A percentile compares a stretch with the other conserved stretches of the same genome.
These are phyloP conservation scores for Ips typographus DNA, from an alignment of 1,140 invertebrate species.

Conservation along the genomic window DNA sequence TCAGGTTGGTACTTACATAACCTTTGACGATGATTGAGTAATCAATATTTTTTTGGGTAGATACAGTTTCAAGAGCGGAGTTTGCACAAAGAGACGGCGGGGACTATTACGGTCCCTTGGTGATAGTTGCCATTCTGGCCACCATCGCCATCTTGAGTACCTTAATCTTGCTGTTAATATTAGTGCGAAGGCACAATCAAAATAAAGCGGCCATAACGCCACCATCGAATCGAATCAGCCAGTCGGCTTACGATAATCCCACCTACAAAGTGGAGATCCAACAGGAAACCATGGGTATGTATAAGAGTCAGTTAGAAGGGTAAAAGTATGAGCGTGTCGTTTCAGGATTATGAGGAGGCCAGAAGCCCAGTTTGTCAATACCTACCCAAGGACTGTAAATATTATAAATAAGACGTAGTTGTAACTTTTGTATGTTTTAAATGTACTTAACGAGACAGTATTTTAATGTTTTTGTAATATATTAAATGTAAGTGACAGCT, in stretches of 20 bases:
- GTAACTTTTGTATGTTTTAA: conserved; percentile 15
- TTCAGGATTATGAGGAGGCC: not conserved
- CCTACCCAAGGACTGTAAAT: not conserved
- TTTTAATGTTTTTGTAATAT: not conserved
- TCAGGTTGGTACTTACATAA: conserved; percentile 43
- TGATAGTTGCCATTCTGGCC: conserved; percentile 83
- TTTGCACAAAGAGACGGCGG: conserved; percentile 56
- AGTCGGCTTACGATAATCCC: conserved; percentile 88
- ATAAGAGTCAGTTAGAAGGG: not conserved
- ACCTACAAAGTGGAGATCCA: conserved; percentile 92
- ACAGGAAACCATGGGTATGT: conserved; percentile 83
- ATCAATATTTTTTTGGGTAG: conserved; percentile 47
- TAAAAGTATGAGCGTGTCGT: not conserved
- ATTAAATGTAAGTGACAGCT: no score
- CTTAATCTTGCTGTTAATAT: conserved; percentile 74
- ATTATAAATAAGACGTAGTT: conserved; percentile 1
- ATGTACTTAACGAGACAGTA: conserved; percentile 26
- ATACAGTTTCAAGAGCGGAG: conserved; percentile 63
- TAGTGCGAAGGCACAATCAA: conserved; percentile 72
- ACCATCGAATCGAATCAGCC: conserved; percentile 67
- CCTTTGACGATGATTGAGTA: not conserved
- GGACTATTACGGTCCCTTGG: conserved; percentile 83
- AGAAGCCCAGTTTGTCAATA: not conserved
- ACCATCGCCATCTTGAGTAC: conserved; percentile 80
- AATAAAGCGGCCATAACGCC: conserved; percentile 67